Conservation (phyloP, 2,888 invertebrate genomes). For the Cheilosia grossa region DNA sequence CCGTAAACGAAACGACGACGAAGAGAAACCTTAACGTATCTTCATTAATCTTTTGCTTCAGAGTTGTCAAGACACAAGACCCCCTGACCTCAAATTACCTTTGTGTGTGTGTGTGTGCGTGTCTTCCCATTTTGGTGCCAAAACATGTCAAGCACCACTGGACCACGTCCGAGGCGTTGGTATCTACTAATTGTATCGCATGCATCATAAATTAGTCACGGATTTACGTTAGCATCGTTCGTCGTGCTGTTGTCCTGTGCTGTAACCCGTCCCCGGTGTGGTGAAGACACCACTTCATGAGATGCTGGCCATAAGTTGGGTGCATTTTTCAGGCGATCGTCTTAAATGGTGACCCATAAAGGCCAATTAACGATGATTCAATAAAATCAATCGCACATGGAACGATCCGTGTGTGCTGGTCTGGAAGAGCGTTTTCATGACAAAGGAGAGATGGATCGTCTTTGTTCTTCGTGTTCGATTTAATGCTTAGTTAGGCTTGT, state of each 20-base stretch:
- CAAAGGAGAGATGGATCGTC: constrained; percentile 47
- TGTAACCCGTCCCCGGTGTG: not conserved
- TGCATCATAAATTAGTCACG: constrained; percentile 74
- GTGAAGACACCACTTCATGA: constrained; percentile 24
- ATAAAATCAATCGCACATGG: constrained; percentile 63
- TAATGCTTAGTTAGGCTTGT: constrained; percentile 35
- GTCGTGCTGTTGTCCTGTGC: constrained; percentile 1
- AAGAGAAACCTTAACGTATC: constrained; percentile 20
- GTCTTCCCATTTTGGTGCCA: constrained; percentile 50
- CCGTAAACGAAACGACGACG: not conserved
- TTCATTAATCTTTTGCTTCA: constrained; percentile 58
- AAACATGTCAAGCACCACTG: constrained; percentile 65
- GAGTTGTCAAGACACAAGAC: constrained; percentile 24
- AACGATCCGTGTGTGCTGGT: constrained; percentile 20
- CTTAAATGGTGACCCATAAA: constrained; percentile 67
- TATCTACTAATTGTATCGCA: constrained; percentile 62
- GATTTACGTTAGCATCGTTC: constrained; percentile 49
- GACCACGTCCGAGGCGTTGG: constrained; percentile 48
- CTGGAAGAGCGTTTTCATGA: constrained; percentile 19
- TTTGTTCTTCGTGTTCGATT: constrained; percentile 39
- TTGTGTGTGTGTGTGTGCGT: constrained; percentile 36
- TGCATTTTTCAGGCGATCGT: constrained; percentile 52
- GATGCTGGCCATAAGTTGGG: constrained; percentile 22
- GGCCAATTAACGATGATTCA: constrained; percentile 74
- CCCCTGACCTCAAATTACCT: constrained; percentile 61